Conservation (phyloP, 2,113 vertebrate species). For the Gallinago media region DNA sequence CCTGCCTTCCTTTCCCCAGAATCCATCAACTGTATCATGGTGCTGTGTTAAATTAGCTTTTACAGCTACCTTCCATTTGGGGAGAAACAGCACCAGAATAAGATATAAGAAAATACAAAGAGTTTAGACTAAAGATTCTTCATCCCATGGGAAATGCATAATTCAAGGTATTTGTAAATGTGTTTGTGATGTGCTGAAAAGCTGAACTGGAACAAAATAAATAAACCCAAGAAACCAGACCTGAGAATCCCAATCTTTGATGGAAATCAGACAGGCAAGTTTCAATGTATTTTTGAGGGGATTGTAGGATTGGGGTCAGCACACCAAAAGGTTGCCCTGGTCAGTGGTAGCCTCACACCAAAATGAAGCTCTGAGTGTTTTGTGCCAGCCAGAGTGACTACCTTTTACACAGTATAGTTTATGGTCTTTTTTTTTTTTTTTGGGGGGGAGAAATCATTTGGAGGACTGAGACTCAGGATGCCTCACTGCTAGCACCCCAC, state of each 20-base stretch:
- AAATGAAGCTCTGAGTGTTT: not conserved
- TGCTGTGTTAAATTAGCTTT: conserved; percentile 26
- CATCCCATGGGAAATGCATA: conserved; percentile 41
- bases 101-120: conserved; percentile 18
- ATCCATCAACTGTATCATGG: not conserved
- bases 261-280: conserved; percentile 4
- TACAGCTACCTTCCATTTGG: not conserved
- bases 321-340: not conserved
- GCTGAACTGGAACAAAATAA: conserved; percentile 57
- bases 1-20: not conserved
- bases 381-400: not conserved
- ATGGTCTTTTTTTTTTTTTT: not conserved
- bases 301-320: conserved; percentile 2
- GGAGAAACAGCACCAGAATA: not conserved
- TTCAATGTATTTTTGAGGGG: not conserved
- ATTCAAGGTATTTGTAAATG: conserved; percentile 60
- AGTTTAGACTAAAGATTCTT: conserved; percentile 41
- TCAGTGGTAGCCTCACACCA: not conserved
- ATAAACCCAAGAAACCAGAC: conserved; percentile 1
- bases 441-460: too few species aligned
- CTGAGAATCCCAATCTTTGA: conserved; percentile 25
- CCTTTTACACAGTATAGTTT: not conserved
- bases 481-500: too few species aligned
- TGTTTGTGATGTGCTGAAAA: conserved; percentile 47
- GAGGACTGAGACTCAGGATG: too few species aligned